Percentiles rank a stretch among this genome's conserved stretches.
Conservation (phyloP, 2,113 vertebrate genomes). For the Petrocephalus zakoni region DNA sequence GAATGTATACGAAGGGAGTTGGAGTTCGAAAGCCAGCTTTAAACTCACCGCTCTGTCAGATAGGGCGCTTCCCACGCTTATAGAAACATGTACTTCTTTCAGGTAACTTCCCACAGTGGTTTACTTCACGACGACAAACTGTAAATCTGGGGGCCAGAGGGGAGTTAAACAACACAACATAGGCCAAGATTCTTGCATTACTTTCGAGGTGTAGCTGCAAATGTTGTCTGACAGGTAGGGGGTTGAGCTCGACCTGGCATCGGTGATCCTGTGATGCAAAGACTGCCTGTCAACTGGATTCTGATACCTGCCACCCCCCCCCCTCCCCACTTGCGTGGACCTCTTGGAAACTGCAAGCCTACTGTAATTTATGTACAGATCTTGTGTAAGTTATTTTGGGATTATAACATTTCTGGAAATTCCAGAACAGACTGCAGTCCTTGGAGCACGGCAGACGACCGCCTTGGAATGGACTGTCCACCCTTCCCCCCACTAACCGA, state of each 20-base stretch:
- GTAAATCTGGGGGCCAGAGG: background rate
- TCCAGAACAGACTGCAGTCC: conserved; percentile 31
- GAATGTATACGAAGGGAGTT: conserved; percentile 12
- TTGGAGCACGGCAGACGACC: conserved; percentile 42
- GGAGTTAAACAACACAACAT: background rate
- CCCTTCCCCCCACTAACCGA: conserved; percentile 35
- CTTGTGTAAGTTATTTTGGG: conserved; percentile 64
- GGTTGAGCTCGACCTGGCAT: background rate
- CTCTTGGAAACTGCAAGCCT: conserved; percentile 43
- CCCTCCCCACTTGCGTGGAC: conserved; percentile 39
- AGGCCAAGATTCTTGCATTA: background rate
- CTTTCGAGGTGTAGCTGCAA: background rate
- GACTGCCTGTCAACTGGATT: conserved; percentile 4
- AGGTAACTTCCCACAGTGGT: background rate
- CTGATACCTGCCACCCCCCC: conserved; percentile 38
- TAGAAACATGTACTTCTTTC: conserved; percentile 7
- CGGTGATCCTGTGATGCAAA: background rate
- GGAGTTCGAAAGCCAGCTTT: background rate
- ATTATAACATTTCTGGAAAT: conserved; percentile 31
- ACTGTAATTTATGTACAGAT: conserved; percentile 80
- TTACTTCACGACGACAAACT: background rate
- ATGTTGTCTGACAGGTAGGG: background rate
- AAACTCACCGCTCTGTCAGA: background rate
- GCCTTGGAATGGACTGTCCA: conserved; percentile 35
- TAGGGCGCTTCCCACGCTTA: background rate